Conservation (phyloP, 2,113 vertebrate genomes). For the Origma solitaria region DNA sequence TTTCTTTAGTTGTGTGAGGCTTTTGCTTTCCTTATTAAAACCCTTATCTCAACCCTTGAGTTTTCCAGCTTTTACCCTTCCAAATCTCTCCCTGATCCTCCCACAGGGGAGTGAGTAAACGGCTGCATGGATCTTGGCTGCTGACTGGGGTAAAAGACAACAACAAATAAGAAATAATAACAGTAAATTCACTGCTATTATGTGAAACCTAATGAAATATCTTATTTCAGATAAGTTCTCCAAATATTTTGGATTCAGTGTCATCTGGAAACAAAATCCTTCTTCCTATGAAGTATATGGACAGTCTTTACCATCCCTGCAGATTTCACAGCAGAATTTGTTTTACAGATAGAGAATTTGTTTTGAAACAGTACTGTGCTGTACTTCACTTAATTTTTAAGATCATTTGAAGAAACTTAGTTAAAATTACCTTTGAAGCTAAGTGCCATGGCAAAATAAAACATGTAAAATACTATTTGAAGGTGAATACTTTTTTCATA, state of each 20-base stretch:
- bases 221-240: not conserved
- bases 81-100: fast-evolving
- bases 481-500: not conserved
- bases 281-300: not conserved
- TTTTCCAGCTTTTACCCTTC: not conserved
- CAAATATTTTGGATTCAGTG: not conserved
- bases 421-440: not conserved
- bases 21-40: not conserved
- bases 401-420: not conserved
- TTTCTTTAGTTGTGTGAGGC: not conserved
- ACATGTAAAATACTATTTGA: not conserved
- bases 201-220: not conserved
- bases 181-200: fast-evolving
- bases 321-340: not conserved
- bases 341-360: not conserved
- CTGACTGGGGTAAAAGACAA: not conserved
- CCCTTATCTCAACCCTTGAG: not conserved
- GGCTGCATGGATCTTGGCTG: not conserved
- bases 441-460: not conserved
- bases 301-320: not conserved
- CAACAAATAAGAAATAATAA: not conserved
- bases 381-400: not conserved
- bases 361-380: not conserved
- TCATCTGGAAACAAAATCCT: not conserved
- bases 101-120: fast-evolving